phyloP scores from a whole-genome alignment of 1,140 invertebrate species.

The Chionoecetes opilio region DNA sequence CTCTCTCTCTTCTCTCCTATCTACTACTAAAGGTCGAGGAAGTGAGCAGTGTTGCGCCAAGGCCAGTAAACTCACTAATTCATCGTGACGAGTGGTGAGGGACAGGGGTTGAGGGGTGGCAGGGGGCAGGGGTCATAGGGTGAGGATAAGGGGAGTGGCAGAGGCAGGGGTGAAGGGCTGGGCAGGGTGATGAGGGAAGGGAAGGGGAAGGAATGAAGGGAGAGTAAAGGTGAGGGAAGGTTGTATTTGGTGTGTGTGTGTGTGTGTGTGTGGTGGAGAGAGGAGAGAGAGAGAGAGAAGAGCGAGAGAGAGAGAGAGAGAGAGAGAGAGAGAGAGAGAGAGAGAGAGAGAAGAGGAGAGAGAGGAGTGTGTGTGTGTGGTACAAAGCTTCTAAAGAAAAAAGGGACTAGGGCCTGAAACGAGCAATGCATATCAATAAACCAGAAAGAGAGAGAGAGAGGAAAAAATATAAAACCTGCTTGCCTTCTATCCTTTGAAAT shows the following conservation, averaged over 20 bases:
- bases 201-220: not conserved
- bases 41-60: not conserved
- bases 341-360: not conserved
- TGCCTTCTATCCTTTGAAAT: conserved; percentile 7
- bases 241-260: too few relatives aligned
- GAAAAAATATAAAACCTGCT: not conserved
- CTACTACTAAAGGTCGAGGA: too few relatives aligned
- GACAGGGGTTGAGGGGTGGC: not conserved
- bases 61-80: not conserved
- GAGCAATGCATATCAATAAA: not conserved
- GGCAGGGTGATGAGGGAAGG: not conserved
- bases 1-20: too few relatives aligned
- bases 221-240: not conserved
- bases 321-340: not conserved
- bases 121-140: not conserved
- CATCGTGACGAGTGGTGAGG: not conserved
- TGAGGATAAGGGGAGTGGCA: not conserved
- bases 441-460: not conserved
- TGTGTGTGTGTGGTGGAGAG: too few relatives aligned
- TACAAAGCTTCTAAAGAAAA: not conserved
- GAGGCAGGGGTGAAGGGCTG: not conserved
- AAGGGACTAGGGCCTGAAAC: not conserved
- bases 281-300: conserved; percentile 22
- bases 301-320: not conserved
- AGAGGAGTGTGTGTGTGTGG: not conserved